A percentile compares a stretch with the other conserved stretches of the same genome.
These are phyloP conservation scores for Heteromurus nitidus DNA, from an alignment of 2,888 invertebrate species.

Conservation along the genomic window DNA sequence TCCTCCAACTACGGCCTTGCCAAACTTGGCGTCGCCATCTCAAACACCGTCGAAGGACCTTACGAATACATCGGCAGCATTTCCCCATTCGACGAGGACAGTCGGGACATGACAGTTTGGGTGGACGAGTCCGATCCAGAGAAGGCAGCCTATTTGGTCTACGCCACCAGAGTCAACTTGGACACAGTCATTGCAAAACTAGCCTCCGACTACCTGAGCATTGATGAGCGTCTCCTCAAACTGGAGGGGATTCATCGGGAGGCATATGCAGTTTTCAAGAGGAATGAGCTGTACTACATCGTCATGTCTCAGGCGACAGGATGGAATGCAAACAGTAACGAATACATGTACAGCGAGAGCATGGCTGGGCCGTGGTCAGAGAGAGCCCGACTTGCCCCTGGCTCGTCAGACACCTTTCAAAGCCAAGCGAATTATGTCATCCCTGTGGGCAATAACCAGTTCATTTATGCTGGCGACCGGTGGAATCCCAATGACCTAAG, in stretches of 20 bases:
- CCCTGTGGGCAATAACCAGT: conserved; percentile 16
- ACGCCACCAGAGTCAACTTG: conserved; percentile 48
- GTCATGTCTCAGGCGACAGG: conserved; percentile 40
- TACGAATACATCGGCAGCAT: conserved; percentile 38
- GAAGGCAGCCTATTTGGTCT: conserved; percentile 42
- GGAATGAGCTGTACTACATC: conserved; percentile 41
- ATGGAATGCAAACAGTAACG: conserved; percentile 53
- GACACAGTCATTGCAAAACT: conserved; percentile 47
- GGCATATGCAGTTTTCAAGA: conserved; percentile 50
- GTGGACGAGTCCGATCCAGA: conserved; percentile 43
- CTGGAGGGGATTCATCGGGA: conserved; percentile 45
- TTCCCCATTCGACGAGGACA: conserved; percentile 52
- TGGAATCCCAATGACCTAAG: conserved; percentile 40
- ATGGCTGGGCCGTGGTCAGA: conserved; percentile 49
- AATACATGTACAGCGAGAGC: conserved; percentile 36
- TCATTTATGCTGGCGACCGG: conserved; percentile 31
- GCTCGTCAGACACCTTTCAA: conserved; percentile 43
- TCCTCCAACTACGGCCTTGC: conserved; percentile 46
- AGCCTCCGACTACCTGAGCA: conserved; percentile 26
- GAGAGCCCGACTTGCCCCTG: conserved; percentile 34
- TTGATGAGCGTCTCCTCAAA: conserved; percentile 22
- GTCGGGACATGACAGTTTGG: conserved; percentile 61
- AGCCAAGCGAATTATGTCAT: conserved; percentile 51
- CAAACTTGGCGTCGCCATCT: conserved; percentile 38
- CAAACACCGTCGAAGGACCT: conserved; percentile 39